phyloP scores from a whole-genome alignment of 2,113 vertebrate genomes.

The Notechis scutatus region DNA sequence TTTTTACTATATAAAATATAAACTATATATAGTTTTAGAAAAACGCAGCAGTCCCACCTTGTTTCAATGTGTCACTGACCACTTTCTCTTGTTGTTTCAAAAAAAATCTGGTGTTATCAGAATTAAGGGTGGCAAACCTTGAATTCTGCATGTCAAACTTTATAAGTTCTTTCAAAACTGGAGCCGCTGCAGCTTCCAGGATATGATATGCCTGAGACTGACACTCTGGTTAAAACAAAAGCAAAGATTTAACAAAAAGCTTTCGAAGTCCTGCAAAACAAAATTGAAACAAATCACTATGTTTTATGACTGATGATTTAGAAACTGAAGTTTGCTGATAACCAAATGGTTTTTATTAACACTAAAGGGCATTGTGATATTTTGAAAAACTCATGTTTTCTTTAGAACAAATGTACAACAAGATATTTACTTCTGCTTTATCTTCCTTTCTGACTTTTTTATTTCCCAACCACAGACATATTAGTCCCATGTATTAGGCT shows the following conservation, averaged over 20 bases:
- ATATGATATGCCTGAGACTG: slow-evolving; percentile 70
- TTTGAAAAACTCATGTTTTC: not conserved
- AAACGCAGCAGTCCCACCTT: slow-evolving; percentile 59
- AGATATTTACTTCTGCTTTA: not conserved
- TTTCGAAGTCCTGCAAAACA: not conserved
- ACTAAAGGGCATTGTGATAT: not conserved
- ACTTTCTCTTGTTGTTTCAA: slow-evolving; percentile 76
- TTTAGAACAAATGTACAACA: not conserved
- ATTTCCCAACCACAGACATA: not conserved
- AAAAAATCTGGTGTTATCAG: slow-evolving; percentile 75
- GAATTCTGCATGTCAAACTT: slow-evolving; percentile 55
- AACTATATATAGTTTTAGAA: accelerated
- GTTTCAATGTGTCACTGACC: slow-evolving; percentile 58
- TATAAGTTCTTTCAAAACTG: slow-evolving; percentile 64
- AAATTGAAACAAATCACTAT: not conserved
- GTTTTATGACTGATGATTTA: not conserved
- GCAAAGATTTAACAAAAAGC: slow-evolving; percentile 16
- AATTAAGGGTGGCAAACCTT: slow-evolving; percentile 68
- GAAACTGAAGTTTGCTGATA: not conserved
- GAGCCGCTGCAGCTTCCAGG: slow-evolving; percentile 64
- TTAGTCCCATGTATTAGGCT: not conserved
- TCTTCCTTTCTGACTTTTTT: not conserved
- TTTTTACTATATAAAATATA: not conserved
- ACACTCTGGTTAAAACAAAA: slow-evolving; percentile 62
- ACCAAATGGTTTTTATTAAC: not conserved